Conservation (phyloP, 2,113 vertebrate species). For the Rafetus swinhoei region DNA sequence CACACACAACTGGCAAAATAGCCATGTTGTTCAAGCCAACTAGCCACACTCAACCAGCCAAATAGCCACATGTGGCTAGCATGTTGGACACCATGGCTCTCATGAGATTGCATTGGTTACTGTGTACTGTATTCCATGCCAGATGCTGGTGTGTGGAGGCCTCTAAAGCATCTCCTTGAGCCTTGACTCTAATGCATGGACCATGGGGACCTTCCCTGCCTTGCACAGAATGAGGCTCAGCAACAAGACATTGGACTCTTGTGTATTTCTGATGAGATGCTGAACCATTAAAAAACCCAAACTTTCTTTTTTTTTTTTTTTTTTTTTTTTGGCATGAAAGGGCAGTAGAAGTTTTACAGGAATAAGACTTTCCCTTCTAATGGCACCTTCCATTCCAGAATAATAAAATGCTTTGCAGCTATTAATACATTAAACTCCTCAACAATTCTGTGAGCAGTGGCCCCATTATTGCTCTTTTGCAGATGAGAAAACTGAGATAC, state of each 20-base stretch:
- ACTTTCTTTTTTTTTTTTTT: too few relatives aligned
- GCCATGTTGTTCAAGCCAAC: too few relatives aligned
- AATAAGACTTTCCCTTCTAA: rapidly evolving
- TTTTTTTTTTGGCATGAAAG: background rate
- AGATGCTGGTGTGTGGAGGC: background rate
- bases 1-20: too few relatives aligned
- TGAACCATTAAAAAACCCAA: background rate
- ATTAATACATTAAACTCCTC: rapidly evolving
- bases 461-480: background rate
- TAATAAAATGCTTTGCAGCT: rapidly evolving
- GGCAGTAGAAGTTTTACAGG: background rate
- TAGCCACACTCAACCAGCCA: too few relatives aligned
- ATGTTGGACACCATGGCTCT: background rate
- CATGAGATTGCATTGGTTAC: background rate
- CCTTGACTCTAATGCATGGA: background rate
- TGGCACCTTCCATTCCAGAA: background rate
- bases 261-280: background rate
- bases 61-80: too few relatives aligned
- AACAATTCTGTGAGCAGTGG: background rate
- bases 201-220: background rate
- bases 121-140: background rate
- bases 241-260: background rate
- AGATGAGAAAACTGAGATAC: background rate
- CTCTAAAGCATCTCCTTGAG: background rate
- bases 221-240: background rate